These are phyloP conservation scores for Ceriagrion tenellum DNA, from an alignment of 2,888 invertebrate genomes.

Conservation along the genomic window DNA sequence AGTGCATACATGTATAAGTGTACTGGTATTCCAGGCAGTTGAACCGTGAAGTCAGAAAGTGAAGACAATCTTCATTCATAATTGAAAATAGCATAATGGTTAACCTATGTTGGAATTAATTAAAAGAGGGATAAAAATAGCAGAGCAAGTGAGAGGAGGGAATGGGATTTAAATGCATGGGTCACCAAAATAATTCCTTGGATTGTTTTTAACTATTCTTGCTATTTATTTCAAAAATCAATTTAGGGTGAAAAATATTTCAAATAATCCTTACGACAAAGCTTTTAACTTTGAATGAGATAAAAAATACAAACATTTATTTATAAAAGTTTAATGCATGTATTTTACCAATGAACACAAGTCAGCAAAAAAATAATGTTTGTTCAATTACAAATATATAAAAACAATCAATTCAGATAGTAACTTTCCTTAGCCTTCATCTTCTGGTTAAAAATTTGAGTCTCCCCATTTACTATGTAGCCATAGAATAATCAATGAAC, in stretches of 20 bases:
- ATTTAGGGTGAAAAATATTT: not conserved
- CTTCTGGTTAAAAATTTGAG: too few species aligned
- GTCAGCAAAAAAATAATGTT: too few species aligned
- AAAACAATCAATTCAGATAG: too few species aligned
- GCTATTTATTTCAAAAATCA: not conserved
- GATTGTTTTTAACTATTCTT: not conserved
- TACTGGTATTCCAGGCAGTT: slow-evolving; percentile 65
- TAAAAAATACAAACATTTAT: too few species aligned
- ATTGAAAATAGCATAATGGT: not conserved
- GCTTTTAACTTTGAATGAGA: too few species aligned
- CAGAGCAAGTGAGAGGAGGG: not conserved
- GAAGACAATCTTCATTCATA: not conserved
- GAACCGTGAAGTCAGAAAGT: slow-evolving; percentile 64
- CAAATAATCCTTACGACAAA: not conserved
- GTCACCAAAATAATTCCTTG: not conserved
- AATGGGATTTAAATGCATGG: not conserved
- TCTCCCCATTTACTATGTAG: too few species aligned
- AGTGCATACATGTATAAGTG: slow-evolving; percentile 68
- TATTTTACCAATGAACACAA: too few species aligned
- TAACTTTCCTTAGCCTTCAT: too few species aligned
- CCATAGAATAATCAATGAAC: too few species aligned
- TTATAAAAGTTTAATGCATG: too few species aligned
- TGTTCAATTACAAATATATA: too few species aligned
- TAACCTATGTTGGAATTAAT: not conserved
- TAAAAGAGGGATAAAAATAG: not conserved